Evolutionary conservation across 2,888 invertebrate species (phyloP), one percentile per base, ranked within the genome.

Genomic region (Cheiracanthium punctorium): DNA sequence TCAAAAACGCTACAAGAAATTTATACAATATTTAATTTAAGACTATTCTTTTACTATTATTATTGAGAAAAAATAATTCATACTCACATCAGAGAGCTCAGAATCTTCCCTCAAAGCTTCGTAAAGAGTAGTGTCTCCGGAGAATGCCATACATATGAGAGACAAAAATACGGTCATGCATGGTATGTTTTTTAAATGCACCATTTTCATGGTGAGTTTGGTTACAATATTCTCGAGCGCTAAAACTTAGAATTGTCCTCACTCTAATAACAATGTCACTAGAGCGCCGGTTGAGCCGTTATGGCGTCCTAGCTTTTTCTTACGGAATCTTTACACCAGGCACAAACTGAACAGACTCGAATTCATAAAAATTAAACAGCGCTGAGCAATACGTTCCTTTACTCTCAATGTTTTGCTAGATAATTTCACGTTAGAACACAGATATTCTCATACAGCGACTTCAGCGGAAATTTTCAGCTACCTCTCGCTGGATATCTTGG

Each of bases 241-340:
- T 58, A 69, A 74, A 74, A 80, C 73, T 73, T 73, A 30, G 72
- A 77, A 65, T 70, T 82, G 82, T 74, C 79, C 84, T 85, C 75
- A 29, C 79, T 84, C 77, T 65, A 79, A 80, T 74, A 85, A 79
- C 84, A 85, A 79, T 79, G 82, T 84, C 82, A 84, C 82, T 84
- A 72, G 14, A 70, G 72, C 72, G 77, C 52, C 71, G 72, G 71
- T 67, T 52, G 58, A 30, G 64, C 82, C 65, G 79, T 69, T 85
- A 74, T 79, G 84, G 84, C 84, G 84, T 73, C 84, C 58, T 85
- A 69, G 48, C 65, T 74, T 79, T n/a, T 70, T 80, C 64, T 70
- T 20, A 69, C 20, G 24, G 20, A 1, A 30, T 32, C 33, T 69
- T 69, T 37, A n/a, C 67, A 69, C 5, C 33, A 37, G 20, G 8